These are phyloP conservation scores for Rousettus leschenaultii DNA, from an alignment of 2,113 vertebrate genomes.

Conservation along the genomic window DNA sequence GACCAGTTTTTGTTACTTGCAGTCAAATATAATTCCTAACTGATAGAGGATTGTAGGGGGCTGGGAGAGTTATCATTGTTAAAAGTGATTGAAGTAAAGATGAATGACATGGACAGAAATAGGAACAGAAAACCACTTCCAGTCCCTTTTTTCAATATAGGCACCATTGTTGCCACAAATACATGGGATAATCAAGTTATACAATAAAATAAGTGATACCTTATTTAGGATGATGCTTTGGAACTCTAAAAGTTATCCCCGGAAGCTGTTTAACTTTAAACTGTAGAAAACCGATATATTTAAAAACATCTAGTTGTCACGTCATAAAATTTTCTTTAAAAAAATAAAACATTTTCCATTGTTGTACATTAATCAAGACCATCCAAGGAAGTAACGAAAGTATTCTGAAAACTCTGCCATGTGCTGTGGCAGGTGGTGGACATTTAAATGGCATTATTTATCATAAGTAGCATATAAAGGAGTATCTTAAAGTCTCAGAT, in stretches of 20 bases:
- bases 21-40: neutral
- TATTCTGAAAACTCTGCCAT: neutral
- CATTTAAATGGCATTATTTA: conserved; percentile 49
- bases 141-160: neutral
- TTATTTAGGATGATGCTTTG: neutral
- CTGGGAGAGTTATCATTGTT: neutral
- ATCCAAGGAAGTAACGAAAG: neutral
- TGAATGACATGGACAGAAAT: neutral
- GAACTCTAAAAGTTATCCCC: neutral
- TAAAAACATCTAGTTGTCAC: neutral
- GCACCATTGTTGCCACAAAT: neutral
- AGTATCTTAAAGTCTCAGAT: conserved; percentile 4
- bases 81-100: neutral
- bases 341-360: neutral
- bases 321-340: neutral
- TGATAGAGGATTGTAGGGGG: neutral
- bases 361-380: neutral
- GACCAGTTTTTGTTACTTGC: neutral
- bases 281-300: neutral
- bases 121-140: neutral
- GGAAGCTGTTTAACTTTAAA: neutral
- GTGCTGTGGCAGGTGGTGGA: neutral
- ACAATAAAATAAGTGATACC: neutral
- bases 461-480: neutral
- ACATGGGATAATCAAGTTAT: neutral